Percentiles rank a stretch among this genome's conserved stretches.
Evolutionary conservation across 2,797 vertebrate genomes (phyloP).

Genomic region (Odontamblyopus lacepedii): DNA sequence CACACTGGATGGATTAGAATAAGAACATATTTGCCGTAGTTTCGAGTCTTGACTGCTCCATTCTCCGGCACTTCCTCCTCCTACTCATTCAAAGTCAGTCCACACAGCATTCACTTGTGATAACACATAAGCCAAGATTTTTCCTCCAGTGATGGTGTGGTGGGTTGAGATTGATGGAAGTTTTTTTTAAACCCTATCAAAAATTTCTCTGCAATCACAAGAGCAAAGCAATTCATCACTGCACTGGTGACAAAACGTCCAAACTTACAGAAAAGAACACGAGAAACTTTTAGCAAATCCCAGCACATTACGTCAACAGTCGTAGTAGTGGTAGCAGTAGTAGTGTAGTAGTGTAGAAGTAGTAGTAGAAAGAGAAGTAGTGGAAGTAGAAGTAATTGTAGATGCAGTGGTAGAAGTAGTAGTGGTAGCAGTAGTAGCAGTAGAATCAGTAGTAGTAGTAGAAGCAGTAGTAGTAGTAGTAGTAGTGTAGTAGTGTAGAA

Average conservation of each 20-base stretch:
- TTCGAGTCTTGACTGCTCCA: not conserved
- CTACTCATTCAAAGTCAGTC: conserved; percentile 37
- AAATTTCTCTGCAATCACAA: conserved; percentile 26
- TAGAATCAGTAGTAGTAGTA: too few species aligned
- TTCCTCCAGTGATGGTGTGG: conserved; percentile 18
- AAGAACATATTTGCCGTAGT: not conserved
- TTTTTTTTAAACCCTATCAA: conserved; percentile 41
- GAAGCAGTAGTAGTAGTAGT: too few species aligned
- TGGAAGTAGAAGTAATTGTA: too few species aligned
- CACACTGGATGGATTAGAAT: not conserved
- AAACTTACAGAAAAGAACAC: conserved; percentile 49
- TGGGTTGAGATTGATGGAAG: conserved; percentile 34
- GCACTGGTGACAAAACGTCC: conserved; percentile 44
- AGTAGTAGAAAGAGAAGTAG: not conserved
- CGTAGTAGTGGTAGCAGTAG: not conserved
- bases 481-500: not conserved
- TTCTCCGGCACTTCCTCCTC: conserved; percentile 22
- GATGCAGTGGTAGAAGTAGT: too few species aligned
- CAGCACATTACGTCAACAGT: not conserved
- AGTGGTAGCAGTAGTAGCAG: too few species aligned
- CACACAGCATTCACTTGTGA: conserved; percentile 21
- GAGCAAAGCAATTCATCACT: conserved; percentile 41
- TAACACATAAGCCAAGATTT: conserved; percentile 30
- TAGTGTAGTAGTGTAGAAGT: not conserved
- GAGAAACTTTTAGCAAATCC: conserved; percentile 43